A percentile compares a stretch with the other conserved stretches of the same genome.
These are phyloP conservation scores for Eupsittula cactorum DNA, from an alignment of 2,113 vertebrate species.

Conservation along the genomic window DNA sequence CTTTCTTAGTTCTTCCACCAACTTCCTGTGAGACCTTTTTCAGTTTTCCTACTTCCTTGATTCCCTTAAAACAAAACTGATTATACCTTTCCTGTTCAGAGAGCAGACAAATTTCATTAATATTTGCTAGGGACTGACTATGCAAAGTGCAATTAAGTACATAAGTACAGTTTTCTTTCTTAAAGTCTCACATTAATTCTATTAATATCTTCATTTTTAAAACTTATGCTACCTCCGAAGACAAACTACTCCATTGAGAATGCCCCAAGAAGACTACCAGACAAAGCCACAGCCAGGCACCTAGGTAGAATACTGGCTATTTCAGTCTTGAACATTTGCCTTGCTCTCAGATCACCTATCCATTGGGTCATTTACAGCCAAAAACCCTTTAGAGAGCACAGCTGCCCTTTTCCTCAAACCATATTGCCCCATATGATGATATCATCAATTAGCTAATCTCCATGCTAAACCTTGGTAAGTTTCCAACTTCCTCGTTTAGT, in stretches of 20 bases:
- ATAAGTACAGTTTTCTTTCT: neutral
- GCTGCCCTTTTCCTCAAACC: neutral
- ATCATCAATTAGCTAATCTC: neutral
- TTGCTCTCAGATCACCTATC: neutral
- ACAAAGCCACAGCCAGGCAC: neutral
- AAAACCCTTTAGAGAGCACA: neutral
- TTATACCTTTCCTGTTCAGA: neutral
- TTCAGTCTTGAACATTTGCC: neutral
- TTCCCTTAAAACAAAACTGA: neutral
- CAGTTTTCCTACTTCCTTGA: neutral
- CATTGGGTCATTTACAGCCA: neutral
- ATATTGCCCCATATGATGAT: neutral
- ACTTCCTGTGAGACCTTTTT: neutral
- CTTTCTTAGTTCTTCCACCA: neutral
- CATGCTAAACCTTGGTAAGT: neutral
- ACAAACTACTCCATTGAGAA: neutral
- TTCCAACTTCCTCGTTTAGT: neutral
- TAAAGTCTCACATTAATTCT: fast-evolving
- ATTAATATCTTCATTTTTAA: neutral
- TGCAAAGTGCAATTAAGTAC: neutral
- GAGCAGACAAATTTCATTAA: neutral
- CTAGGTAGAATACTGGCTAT: neutral
- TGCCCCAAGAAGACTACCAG: neutral
- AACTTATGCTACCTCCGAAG: neutral
- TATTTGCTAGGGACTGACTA: neutral